Base-by-base conservation (phyloP, 2,113 vertebrate genomes). In the Cnemophilus loriae region DNA sequence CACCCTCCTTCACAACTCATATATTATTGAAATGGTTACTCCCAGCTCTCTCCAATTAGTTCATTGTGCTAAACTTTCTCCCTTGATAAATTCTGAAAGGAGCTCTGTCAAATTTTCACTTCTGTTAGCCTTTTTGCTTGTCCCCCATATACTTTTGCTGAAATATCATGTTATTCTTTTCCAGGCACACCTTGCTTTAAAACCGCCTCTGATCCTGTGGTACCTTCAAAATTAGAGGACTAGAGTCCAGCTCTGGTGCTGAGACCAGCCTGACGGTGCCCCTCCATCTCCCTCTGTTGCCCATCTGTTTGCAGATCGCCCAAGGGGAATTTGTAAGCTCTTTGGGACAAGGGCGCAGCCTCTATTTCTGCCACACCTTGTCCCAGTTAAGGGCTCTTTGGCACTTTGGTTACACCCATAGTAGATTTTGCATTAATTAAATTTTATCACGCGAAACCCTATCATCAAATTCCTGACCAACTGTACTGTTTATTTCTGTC, bases 1-100 rank as follows among this genome's bases (percentile, higher is more conserved):
- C 44, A 30, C 53, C n/a, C 57, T 85, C 37, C 49, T 90, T 92
- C 93, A n/a, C 89, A 89, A 78, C 52, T 86, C 71, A 42, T 90
- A 10, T 28, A 22, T 86, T 89, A 70, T 28, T 74, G 64, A 47
- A 93, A 52, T 0, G 2, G 21, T 81, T 75, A 50, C 64, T 90
- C 35, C 69, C 46, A 79, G 41, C 49, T 86, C 55, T 80, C 23
- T 50, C 50, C 42, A 67, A 8, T 57, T 32, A 56, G 61, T 57
- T 67, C 18, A 3, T 30, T 59, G 32, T 47, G 68, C 71, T 86
- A 42, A 88, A 68, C 13, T 50, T 84, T 81, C 18, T 89, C 33
- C 37, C 44, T 59, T 49, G 64, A 75, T 49, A 52, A 28, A 63
- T 59, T 89, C 78, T 81, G 27, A 21, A 37, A 71, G 27, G 26